These are phyloP conservation scores for Pocota personata DNA, from an alignment of 2,888 invertebrate species.

Conservation along the genomic window DNA sequence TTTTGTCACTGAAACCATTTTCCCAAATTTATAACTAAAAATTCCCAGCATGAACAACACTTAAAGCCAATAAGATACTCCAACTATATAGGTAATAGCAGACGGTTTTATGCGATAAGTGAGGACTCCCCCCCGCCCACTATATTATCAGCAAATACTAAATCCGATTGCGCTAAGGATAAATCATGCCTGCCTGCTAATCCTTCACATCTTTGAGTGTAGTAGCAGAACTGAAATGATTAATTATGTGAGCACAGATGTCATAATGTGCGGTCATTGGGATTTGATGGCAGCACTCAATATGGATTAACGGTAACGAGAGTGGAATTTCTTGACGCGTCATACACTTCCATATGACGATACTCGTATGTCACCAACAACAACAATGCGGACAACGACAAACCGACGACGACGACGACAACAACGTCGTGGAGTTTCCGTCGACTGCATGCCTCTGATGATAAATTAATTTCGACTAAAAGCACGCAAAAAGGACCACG, in stretches of 20 bases:
- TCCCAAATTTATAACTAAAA: too few species aligned
- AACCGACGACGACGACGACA: not conserved
- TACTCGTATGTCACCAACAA: constrained; percentile 10
- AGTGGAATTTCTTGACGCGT: constrained; percentile 44
- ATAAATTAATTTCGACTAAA: constrained; percentile 70
- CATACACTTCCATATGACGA: not conserved
- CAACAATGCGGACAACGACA: not conserved
- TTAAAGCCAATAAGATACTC: not conserved
- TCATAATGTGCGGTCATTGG: constrained; percentile 73
- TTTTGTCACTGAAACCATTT: not conserved
- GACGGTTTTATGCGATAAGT: not conserved
- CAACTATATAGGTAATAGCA: not conserved
- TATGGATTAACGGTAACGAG: constrained; percentile 65
- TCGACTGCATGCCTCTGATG: constrained; percentile 62
- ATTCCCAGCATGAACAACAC: too few species aligned
- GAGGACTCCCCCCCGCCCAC: not conserved
- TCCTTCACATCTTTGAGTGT: constrained; percentile 33
- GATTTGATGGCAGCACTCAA: constrained; percentile 69
- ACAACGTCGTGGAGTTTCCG: constrained; percentile 1
- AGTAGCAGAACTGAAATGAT: constrained; percentile 45
- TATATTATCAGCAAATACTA: not conserved
- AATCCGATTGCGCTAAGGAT: constrained; percentile 50
- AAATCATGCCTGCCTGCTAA: constrained; percentile 42
- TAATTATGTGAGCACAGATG: constrained; percentile 69
- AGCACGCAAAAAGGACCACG: constrained; percentile 46